Base-by-base conservation (phyloP, 2,113 vertebrate species). In the Antennarius striatus region DNA sequence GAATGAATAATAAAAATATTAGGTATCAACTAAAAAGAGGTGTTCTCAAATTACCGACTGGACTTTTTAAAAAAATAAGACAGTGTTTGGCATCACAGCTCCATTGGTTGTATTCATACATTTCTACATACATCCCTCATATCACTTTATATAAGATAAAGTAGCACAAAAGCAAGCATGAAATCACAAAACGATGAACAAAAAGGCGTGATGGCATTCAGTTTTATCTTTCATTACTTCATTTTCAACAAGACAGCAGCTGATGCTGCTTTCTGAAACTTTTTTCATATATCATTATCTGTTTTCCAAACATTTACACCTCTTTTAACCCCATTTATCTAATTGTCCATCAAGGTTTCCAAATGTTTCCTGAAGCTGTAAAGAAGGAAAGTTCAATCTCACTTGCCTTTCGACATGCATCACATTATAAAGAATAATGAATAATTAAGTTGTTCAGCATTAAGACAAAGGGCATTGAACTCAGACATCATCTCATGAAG, bases 401-500 rank as follows among this genome's bases (percentile, higher is more conserved):
- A 56, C 2, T 12, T 63, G 14, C 45, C 15, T 11, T 71, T 50
- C 11, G 45, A 39, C 42, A 7, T 51, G 1, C 32, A 51, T 50
- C 36, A 12, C 2, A 30, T 28, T 0, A 45, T 30, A 17, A 8
- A 29, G 56, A 48, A 29, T 16, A 10, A 40, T 5, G 9, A 30
- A 46, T 15, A 0, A 36, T 40, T 46, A 14, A 3, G 6, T 58
- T 49, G 47, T n/a, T 13, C 9, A 63, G 29, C 55, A 56, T 11
- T 15, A 15, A 28, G 2, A 49, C 30, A 14, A 71, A 71, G 51
- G 16, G 55, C 57, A 68, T 52, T 69, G 9, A 58, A 63, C 56
- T 75, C 43, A 76, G 46, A 47, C 39, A 62, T 71, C 7, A 29
- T 10, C 15, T 40, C 6, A 14, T 56, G 42, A 73, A 58, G 56